Evolutionary conservation across 2,888 invertebrate genomes (phyloP).

Genomic region (Drosophila borborema): DNA sequence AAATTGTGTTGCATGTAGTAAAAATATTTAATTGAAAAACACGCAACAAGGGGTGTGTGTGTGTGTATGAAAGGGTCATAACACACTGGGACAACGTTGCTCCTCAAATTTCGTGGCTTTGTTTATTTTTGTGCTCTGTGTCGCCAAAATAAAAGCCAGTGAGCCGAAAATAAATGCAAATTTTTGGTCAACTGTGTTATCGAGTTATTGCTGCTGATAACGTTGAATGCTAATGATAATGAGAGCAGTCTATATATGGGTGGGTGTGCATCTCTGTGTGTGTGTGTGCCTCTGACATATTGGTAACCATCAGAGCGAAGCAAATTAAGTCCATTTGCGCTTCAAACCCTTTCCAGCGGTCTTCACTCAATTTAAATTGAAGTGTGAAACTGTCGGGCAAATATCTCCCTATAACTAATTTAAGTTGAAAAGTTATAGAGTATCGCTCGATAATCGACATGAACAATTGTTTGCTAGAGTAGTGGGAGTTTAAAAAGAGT

Average conservation of each 20-base stretch:
- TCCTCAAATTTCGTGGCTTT: constrained; percentile 8
- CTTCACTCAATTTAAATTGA: background rate
- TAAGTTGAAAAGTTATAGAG: background rate
- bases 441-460: background rate
- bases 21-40: constrained; percentile 81
- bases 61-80: background rate
- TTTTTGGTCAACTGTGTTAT: constrained; percentile 6
- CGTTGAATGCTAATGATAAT: constrained; percentile 33
- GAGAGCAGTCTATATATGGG: background rate
- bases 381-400: background rate
- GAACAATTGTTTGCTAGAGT: too few relatives aligned
- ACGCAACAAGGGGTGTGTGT: constrained; percentile 29
- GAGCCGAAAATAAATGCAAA: constrained; percentile 69
- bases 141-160: constrained; percentile 32
- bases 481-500: too few relatives aligned
- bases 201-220: constrained; percentile 19
- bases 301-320: background rate
- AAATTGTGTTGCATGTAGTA: constrained; percentile 44
- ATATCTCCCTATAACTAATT: background rate
- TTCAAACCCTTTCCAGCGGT: background rate
- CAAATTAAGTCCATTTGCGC: background rate
- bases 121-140: constrained; percentile 55
- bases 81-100: background rate
- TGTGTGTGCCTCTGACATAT: background rate
- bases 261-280: background rate